Base-by-base conservation (phyloP, 2,797 vertebrate species). In the Hozukius guyotensis region DNA sequence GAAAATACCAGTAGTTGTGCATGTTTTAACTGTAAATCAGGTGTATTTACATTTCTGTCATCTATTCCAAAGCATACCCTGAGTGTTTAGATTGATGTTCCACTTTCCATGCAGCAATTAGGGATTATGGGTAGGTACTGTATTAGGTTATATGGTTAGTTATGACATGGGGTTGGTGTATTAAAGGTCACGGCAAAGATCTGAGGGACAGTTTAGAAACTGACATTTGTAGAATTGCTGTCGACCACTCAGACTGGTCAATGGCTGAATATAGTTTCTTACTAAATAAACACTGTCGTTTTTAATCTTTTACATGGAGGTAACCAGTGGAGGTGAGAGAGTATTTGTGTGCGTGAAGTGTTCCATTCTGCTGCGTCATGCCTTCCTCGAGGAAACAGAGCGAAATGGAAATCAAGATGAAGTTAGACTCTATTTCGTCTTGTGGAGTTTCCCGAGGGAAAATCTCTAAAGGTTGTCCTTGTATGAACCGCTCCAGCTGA, bases 361-460 rank as follows among this genome's bases (percentile, higher is more conserved):
- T 76, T 83, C 73, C 72, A 61, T 71, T 66, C 25, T 70, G 77
- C 82, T 81, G 77, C 9, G 53, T 88, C 82, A 83, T 74, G 80
- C 52, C 70, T 68, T 83, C 83, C 72, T 75, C 65, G 5, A 70
- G 83, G 77, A 77, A 79, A 81, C n/a, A 16, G 25, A 67, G 57
- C 46, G 74, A 76, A 78, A 78, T 83, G 56, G 78, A 87, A 80
- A 83, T 83, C 20, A 38, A 65, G 76, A 87, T 59, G 46, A 77
- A 84, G 65, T 75, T 56, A 72, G 53, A 27, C 57, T 73, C 72
- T 29, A 32, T 83, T 89, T 83, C 22, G 64, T 69, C 71, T 66
- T 67, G 31, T 22, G 13, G 42, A 22, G 61, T n/a, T 67, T 83
- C 64, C 22, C 11, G 1, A 20, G 55, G 32, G 5, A 68, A 62